Evolutionary conservation across 2,888 invertebrate genomes (phyloP).

Genomic region (Prosopocoilus inquinatus): DNA sequence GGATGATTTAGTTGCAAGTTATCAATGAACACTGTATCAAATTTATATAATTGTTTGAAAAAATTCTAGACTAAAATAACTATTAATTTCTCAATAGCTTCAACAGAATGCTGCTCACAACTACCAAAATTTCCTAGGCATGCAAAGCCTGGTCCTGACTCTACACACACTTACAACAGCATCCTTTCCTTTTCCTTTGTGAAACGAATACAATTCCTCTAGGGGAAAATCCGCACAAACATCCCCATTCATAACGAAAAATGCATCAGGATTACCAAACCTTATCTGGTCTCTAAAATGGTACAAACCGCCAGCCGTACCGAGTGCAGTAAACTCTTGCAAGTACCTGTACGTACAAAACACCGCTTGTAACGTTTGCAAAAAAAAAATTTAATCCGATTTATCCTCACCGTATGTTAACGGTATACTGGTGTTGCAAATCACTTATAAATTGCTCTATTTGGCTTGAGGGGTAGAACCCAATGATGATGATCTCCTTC

Average conservation of each 20-base stretch:
- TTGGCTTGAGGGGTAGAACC: constrained; percentile 83
- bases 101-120: too few species aligned
- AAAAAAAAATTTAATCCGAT: not conserved
- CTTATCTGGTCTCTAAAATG: constrained; percentile 96
- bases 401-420: constrained; percentile 69
- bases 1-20: too few species aligned
- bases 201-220: constrained; percentile 76
- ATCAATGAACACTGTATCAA: too few species aligned
- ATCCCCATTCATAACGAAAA: constrained; percentile 96
- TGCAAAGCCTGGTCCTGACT: not conserved
- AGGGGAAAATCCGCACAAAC: constrained; percentile 96
- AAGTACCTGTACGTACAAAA: constrained; percentile 66
- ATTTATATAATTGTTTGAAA: too few species aligned
- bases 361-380: not conserved
- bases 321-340: constrained; percentile 91
- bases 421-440: constrained; percentile 79
- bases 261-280: constrained; percentile 80
- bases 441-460: constrained; percentile 84
- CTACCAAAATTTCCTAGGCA: not conserved
- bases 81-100: too few species aligned
- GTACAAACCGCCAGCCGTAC: constrained; percentile 95
- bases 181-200: constrained; percentile 56
- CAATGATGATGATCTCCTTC: constrained; percentile 90
- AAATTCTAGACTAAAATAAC: too few species aligned
- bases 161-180: constrained; percentile 53